Evolutionary conservation across 2,113 vertebrate species (phyloP).

Genomic region (Petromus typicus): DNA sequence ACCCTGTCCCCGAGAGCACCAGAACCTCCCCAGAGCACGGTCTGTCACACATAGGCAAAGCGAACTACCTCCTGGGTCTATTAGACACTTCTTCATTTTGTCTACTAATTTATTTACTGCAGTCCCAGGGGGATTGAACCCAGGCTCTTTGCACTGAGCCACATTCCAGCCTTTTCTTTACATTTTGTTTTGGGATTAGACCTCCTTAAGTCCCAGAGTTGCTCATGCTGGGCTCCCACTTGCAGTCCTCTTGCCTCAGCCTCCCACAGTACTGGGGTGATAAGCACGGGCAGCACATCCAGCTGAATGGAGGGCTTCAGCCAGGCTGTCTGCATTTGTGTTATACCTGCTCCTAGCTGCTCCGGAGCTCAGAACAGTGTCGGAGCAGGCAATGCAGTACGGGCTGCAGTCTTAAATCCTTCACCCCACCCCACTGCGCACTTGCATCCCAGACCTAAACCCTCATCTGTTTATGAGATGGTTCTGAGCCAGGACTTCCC

Average conservation of each 20-base stretch:
- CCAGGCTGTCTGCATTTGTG: background rate
- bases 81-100: background rate
- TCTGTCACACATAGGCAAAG: too few species aligned
- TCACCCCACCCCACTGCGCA: background rate
- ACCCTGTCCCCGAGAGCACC: accelerated
- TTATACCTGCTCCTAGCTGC: accelerated
- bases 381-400: accelerated
- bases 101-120: background rate
- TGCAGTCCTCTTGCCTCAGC: background rate
- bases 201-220: background rate
- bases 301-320: accelerated
- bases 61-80: background rate
- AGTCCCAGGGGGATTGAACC: background rate
- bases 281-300: background rate
- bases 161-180: background rate
- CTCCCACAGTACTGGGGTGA: background rate
- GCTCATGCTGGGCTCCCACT: background rate
- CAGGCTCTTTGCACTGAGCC: background rate
- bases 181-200: background rate
- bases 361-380: too few species aligned
- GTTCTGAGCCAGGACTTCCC: accelerated
- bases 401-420: too few species aligned
- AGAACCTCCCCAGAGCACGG: accelerated
- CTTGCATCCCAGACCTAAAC: background rate
- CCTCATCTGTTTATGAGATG: accelerated